Conservation (phyloP, 2,888 invertebrate species). For the Erpobdella octoculata region DNA sequence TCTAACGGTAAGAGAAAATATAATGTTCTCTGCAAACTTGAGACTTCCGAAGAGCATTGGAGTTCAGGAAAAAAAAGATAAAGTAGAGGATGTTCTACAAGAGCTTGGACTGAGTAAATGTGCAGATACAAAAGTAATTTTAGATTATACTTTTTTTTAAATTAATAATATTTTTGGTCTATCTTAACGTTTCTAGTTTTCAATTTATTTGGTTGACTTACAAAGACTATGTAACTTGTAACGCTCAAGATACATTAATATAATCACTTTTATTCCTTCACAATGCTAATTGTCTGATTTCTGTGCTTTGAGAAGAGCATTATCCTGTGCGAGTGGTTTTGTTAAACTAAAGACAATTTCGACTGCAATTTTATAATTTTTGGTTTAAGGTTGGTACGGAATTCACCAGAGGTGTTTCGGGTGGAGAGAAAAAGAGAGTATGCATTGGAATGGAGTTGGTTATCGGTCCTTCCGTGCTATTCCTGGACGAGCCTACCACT, state of each 20-base stretch:
- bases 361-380: not conserved
- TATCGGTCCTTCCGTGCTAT: constrained; percentile 49
- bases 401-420: constrained; percentile 51
- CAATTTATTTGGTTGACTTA: not conserved
- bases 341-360: too few relatives aligned
- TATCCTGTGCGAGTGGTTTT: too few relatives aligned
- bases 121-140: constrained; percentile 43
- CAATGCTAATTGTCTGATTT: too few relatives aligned
- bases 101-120: constrained; percentile 48
- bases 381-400: constrained; percentile 47
- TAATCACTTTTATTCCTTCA: too few relatives aligned
- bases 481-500: constrained; percentile 53
- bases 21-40: constrained; percentile 49
- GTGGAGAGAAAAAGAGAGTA: constrained; percentile 50
- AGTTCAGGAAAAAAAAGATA: constrained; percentile 38
- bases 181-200: not conserved
- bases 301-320: too few relatives aligned
- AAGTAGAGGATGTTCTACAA: constrained; percentile 46
- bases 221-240: constrained; percentile 35
- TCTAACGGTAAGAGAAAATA: constrained; percentile 49
- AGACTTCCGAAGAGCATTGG: constrained; percentile 43
- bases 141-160: not conserved
- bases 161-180: not conserved
- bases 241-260: too few relatives aligned
- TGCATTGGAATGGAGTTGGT: constrained; percentile 53